phyloP scores from a whole-genome alignment of 1,140 invertebrate species.

The Drosophila rufa region DNA sequence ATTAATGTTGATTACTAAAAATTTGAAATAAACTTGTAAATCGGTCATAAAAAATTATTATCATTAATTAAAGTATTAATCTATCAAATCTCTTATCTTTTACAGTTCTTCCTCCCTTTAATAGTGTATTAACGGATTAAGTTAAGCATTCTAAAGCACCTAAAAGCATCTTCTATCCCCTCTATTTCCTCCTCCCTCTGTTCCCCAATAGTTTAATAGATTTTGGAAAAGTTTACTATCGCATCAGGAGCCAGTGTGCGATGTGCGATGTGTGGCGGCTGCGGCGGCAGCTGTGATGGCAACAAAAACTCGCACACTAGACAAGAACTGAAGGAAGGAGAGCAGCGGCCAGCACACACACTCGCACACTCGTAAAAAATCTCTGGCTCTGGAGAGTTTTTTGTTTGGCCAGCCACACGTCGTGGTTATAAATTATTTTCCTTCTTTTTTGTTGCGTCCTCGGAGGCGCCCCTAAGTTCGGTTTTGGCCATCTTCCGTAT shows the following conservation, averaged over 20 bases:
- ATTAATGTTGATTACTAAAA: too few relatives aligned
- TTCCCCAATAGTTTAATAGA: slow-evolving; percentile 1
- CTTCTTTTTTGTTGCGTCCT: slow-evolving; percentile 29
- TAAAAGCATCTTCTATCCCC: not conserved
- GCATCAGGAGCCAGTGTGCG: slow-evolving; percentile 15
- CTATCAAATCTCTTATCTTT: too few relatives aligned
- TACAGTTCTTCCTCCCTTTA: not conserved
- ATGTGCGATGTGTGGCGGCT: slow-evolving; percentile 31
- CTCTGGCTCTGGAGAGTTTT: slow-evolving; percentile 64
- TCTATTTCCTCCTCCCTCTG: not conserved
- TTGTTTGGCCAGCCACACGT: slow-evolving; percentile 82
- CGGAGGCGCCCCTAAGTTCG: slow-evolving; percentile 38
- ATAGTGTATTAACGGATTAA: slow-evolving; percentile 1
- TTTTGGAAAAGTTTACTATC: slow-evolving; percentile 18
- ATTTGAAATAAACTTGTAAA: not conserved
- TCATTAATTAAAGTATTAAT: not conserved
- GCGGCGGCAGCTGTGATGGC: slow-evolving; percentile 66
- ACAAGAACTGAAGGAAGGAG: slow-evolving; percentile 35
- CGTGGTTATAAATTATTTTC: slow-evolving; percentile 82
- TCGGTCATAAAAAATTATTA: not conserved
- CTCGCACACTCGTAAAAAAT: slow-evolving; percentile 65
- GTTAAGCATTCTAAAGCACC: not conserved
- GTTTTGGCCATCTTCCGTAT: slow-evolving; percentile 49
- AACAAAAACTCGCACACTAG: slow-evolving; percentile 61
- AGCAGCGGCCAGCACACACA: slow-evolving; percentile 22